Base-by-base conservation (phyloP, 2,113 vertebrate genomes). In the Hemibagrus wyckioides region DNA sequence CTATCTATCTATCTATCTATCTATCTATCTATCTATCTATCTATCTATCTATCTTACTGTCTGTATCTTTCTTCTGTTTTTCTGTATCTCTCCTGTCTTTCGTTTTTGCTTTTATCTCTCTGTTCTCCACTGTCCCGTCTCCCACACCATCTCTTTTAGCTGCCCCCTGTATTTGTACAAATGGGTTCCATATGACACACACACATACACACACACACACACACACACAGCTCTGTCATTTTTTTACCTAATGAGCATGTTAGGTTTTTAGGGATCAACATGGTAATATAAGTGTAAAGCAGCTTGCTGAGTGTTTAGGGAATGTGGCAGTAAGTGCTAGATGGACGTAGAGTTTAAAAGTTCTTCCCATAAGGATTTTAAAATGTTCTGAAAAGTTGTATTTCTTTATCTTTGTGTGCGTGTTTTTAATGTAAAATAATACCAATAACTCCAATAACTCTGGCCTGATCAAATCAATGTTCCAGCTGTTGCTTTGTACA, bases 111-210 rank as follows among this genome's bases (percentile, higher is more conserved):
- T 11, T 28, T 17, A 28, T 25, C 6, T 19, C 23, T 14, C 21
- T n/a, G n/a, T n/a, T 9, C 36, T 41, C 33, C 54, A 33, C 30
- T 36, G 15, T 25, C 11, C 39, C 36, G 25, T 76, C 23, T 57
- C 33, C 25, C 75, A 71, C 39, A 23, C 80, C 69, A 56, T 75
- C 73, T 67, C 67, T 69, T 41, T 82, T 48, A 50, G 17, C 41
- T 63, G 21, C 56, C 44, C 77, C 84, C 50, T 82, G 52, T 85
- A 41, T 85, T 82, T 85, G 23, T 57, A 52, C 83, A 75, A 84
- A 87, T 84, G 63, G 82, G 54, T 85, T 88, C 88, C 88, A 89
- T 28, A 85, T 87, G 82, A 82, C 25, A 61, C 82, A 79, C 86
- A 65, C 69, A 41, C 57, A 54, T 25, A 86, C 79, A 56, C 85